Base-by-base conservation (phyloP, 2,888 invertebrate genomes). In the Idaea straminata region DNA sequence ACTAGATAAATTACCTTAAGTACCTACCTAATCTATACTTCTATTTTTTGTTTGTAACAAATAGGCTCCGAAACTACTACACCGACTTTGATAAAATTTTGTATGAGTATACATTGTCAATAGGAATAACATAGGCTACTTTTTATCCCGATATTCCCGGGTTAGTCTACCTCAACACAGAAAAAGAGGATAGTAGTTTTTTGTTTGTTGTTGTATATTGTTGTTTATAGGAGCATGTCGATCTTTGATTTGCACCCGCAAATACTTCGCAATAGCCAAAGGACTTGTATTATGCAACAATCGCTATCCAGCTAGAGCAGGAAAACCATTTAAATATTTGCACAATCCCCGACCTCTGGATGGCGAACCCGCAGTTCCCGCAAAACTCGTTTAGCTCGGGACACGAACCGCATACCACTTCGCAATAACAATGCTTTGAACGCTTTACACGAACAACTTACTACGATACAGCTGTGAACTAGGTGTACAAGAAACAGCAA, bases 321-420 rank as follows among this genome's bases (percentile, higher is more conserved):
- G 88, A 88, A 89, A 89, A 83, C 78, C 73, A 83, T 86, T 85
- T 84, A 84, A 83, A 84, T 84, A 85, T 89, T 88, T 89, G 83
- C 89, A 87, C 88, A 89, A 88, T 84, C 80, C 81, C 76, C 85
- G 83, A 88, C 85, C 83, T 84, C 86, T 76, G 85, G 86, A 87
- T 85, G 79, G 78, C 77, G 80, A 79, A 77, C 78, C 73, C 72
- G 61, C 77, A 78, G 77, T 80, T 88, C 88, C 86, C 83, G 84
- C 82, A 80, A 85, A 87, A 91, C 90, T 83, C 69, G 89, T 91
- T 90, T 83, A 77, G 71, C 79, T 78, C 67, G 69, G 80, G 79
- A 83, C 77, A 81, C 77, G 77, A 62, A 66, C 61, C 67, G 65
- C 65, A 63, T 69, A 71, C 73, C 66, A 73, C 68, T 64, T 64